A percentile compares a stretch with the other conserved stretches of the same genome.
These are phyloP conservation scores for Hypena proboscidalis DNA, from an alignment of 2,888 invertebrate genomes.

Conservation along the genomic window DNA sequence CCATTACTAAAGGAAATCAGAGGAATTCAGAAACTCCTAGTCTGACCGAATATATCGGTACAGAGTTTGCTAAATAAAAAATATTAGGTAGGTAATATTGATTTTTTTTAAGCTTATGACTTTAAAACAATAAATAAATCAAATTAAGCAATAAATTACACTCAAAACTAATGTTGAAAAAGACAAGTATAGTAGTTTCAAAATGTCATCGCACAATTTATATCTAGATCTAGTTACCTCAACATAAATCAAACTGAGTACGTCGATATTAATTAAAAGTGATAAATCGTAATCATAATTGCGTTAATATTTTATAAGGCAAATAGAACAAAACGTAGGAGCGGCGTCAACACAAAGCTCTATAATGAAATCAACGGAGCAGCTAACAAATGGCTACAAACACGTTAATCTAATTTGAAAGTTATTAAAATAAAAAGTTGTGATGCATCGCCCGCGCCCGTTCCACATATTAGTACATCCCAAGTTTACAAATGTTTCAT, in stretches of 20 bases:
- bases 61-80: too few relatives aligned
- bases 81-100: too few relatives aligned
- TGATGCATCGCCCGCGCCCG: slow-evolving; percentile 47
- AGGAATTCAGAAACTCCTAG: too few relatives aligned
- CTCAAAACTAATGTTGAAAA: too few relatives aligned
- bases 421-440: slow-evolving; percentile 49
- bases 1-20: too few relatives aligned
- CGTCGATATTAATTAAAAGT: slow-evolving; percentile 45
- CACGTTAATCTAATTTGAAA: slow-evolving; percentile 70
- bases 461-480: slow-evolving; percentile 43
- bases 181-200: neutral
- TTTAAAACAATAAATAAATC: neutral
- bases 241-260: slow-evolving; percentile 29
- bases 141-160: neutral
- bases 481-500: slow-evolving; percentile 54
- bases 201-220: slow-evolving; percentile 6
- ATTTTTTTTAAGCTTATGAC: too few relatives aligned
- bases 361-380: slow-evolving; percentile 70
- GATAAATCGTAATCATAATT: slow-evolving; percentile 44
- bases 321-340: slow-evolving; percentile 41
- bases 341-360: slow-evolving; percentile 59
- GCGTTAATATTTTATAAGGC: slow-evolving; percentile 40
- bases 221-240: slow-evolving; percentile 11
- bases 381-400: slow-evolving; percentile 66
- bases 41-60: too few relatives aligned